Evolutionary conservation across 2,797 vertebrate species (phyloP).

Genomic region (Anabas testudineus): DNA sequence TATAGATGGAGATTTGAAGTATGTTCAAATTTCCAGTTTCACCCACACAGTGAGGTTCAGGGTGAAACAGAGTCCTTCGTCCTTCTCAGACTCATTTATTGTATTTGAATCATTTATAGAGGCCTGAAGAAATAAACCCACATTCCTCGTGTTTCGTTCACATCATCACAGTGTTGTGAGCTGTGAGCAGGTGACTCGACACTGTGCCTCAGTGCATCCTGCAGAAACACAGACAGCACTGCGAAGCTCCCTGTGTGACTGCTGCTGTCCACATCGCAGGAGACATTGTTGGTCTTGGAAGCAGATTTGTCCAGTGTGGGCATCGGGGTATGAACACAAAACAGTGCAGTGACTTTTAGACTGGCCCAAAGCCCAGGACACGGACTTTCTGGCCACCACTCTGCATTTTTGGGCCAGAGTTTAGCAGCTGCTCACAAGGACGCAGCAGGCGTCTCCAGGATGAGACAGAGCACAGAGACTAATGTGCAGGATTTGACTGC

Average conservation of each 20-base stretch:
- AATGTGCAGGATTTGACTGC: background rate
- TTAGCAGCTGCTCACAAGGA: background rate
- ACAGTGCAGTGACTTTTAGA: background rate
- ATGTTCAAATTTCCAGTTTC: too few relatives aligned
- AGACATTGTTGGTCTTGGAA: background rate
- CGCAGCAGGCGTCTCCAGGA: background rate
- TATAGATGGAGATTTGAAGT: too few relatives aligned
- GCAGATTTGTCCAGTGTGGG: background rate
- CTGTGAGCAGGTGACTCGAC: background rate
- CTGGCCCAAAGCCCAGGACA: slow-evolving; percentile 1
- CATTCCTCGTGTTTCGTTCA: too few relatives aligned
- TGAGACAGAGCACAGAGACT: background rate
- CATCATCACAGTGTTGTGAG: too few relatives aligned
- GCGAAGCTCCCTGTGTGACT: background rate
- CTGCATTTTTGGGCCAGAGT: background rate
- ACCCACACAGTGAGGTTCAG: too few relatives aligned
- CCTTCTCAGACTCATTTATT: too few relatives aligned
- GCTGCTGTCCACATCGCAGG: background rate
- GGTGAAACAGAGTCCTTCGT: too few relatives aligned
- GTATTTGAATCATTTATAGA: too few relatives aligned
- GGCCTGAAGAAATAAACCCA: too few relatives aligned
- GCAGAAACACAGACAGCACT: background rate
- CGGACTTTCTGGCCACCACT: background rate
- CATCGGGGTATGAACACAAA: background rate
- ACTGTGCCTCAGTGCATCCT: background rate